A percentile compares a stretch with the other conserved stretches of the same genome.
Evolutionary conservation across 2,113 vertebrate genomes (phyloP).

Genomic region (Craseonycteris thonglongyai): DNA sequence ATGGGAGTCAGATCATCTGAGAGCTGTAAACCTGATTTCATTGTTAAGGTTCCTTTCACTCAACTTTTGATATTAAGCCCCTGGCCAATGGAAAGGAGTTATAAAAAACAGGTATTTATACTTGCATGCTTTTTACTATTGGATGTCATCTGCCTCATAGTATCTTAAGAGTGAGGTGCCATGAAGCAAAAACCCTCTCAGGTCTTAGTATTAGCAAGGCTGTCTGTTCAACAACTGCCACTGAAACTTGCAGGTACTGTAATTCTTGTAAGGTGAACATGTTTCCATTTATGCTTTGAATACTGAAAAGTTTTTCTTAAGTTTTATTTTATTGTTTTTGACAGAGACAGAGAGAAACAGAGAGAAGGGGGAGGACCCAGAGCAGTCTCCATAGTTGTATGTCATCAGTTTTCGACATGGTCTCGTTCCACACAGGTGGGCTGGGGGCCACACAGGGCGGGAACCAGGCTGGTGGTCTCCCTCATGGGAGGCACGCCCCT

Average conservation of each 20-base stretch:
- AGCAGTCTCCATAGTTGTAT: no score
- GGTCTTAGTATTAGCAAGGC: not conserved
- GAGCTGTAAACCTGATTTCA: not conserved
- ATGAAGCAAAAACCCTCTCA: not conserved
- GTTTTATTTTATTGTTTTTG: no score
- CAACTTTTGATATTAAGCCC: not conserved
- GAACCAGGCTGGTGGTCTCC: no score
- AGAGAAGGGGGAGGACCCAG: no score
- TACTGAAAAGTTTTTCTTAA: no score
- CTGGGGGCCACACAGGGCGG: no score
- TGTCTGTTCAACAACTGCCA: not conserved
- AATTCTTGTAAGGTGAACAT: not conserved
- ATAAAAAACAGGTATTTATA: not conserved
- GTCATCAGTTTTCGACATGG: no score
- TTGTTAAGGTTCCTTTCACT: not conserved
- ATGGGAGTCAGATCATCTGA: not conserved
- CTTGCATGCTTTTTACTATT: not conserved
- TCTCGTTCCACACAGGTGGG: no score
- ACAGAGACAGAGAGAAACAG: no score
- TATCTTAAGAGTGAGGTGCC: not conserved
- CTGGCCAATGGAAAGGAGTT: not conserved
- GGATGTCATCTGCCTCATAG: not conserved
- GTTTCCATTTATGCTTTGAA: not conserved
- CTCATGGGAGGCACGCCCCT: no score
- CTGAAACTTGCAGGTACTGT: not conserved